A percentile compares a stretch with the other conserved stretches of the same genome.
These are phyloP conservation scores for Cistogaster globosa DNA, from an alignment of 2,888 invertebrate species.

Conservation along the genomic window DNA sequence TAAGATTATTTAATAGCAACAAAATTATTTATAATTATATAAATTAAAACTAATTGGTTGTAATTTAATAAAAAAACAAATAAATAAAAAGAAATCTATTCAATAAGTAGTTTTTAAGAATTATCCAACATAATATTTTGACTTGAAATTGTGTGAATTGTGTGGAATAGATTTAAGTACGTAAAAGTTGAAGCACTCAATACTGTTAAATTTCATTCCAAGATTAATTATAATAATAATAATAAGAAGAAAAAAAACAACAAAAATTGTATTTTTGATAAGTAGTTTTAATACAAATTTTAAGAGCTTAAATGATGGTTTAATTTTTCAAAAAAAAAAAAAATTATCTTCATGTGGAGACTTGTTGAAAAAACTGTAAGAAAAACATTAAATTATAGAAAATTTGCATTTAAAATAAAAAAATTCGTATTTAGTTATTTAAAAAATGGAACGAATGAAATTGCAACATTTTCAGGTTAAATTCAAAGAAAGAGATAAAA, in stretches of 20 bases:
- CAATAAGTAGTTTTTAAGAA: slow-evolving; percentile 48
- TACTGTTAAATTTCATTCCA: slow-evolving; percentile 67
- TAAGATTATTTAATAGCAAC: slow-evolving; percentile 3
- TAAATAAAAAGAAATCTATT: slow-evolving; percentile 13
- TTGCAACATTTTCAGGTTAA: neutral
- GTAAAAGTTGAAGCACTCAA: slow-evolving; percentile 55
- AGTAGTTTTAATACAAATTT: slow-evolving; percentile 67
- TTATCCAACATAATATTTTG: slow-evolving; percentile 6
- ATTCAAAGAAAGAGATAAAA: no score
- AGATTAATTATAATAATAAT: neutral
- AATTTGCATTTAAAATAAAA: slow-evolving; percentile 50
- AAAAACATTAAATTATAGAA: slow-evolving; percentile 33
- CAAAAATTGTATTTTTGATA: slow-evolving; percentile 66
- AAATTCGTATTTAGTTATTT: no score
- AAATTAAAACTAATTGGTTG: slow-evolving; percentile 70
- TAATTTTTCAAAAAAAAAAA: neutral
- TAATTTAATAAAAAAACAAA: slow-evolving; percentile 42
- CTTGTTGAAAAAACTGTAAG: neutral
- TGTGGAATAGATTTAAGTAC: neutral
- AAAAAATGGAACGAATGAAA: slow-evolving; percentile 17
- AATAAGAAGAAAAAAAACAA: neutral
- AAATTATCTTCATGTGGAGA: neutral
- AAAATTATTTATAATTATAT: neutral
- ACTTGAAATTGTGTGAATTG: slow-evolving; percentile 1
- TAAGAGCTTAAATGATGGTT: slow-evolving; percentile 63